These are phyloP conservation scores for Thymelicus sylvestris DNA, from an alignment of 2,888 invertebrate genomes.

Conservation along the genomic window DNA sequence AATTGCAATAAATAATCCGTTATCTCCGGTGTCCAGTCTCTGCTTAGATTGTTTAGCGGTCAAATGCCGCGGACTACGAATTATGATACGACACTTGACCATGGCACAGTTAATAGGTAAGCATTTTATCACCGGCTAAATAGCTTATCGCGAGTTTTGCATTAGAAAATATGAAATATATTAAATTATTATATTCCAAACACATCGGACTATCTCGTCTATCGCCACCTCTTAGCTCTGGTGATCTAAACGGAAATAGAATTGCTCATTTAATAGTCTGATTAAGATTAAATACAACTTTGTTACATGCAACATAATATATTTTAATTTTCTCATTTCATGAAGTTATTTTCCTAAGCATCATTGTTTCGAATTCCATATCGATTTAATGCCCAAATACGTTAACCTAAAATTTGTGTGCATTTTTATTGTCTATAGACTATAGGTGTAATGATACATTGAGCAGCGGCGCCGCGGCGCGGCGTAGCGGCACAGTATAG, in stretches of 20 bases:
- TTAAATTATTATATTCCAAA: background rate
- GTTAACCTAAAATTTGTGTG: too few relatives aligned
- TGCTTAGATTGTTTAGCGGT: background rate
- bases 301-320: too few relatives aligned
- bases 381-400: too few relatives aligned
- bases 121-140: background rate
- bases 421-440: too few relatives aligned
- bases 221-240: background rate
- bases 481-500: too few relatives aligned
- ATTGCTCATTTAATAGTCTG: background rate
- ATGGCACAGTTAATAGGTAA: background rate
- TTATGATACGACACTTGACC: background rate
- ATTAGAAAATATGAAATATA: too few relatives aligned
- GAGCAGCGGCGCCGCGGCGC: too few relatives aligned
- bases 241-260: background rate
- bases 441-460: too few relatives aligned
- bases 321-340: too few relatives aligned
- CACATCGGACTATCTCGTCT: background rate
- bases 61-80: background rate
- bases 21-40: background rate
- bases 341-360: too few relatives aligned
- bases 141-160: background rate
- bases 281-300: too few relatives aligned
- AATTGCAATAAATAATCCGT: slow-evolving; percentile 33
- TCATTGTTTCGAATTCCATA: too few relatives aligned